Conservation (phyloP, 2,113 vertebrate species). For the Daphoenositta chrysoptera region DNA sequence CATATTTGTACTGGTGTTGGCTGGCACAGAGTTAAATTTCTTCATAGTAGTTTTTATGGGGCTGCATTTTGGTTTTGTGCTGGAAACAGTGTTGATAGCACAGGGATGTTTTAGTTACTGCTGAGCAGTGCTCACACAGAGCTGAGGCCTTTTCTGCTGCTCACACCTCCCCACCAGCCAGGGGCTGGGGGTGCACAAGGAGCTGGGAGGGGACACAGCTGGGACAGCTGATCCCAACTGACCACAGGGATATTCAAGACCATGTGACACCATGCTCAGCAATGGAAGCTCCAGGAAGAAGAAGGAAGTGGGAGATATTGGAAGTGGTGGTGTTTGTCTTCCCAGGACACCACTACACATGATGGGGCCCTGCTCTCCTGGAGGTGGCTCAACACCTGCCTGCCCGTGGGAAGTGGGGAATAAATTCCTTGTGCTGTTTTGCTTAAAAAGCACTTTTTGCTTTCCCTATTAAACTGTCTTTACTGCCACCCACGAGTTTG, state of each 20-base stretch:
- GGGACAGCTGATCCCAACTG: not conserved
- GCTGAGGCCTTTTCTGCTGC: not conserved
- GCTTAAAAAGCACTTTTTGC: not conserved
- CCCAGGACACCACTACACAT: fast-evolving
- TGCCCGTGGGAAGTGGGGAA: fast-evolving
- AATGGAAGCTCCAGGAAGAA: not conserved
- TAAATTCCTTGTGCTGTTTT: not conserved
- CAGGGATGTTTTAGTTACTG: not conserved
- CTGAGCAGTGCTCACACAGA: not conserved
- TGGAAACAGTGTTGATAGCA: not conserved
- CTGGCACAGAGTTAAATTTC: not conserved
- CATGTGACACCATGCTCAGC: not conserved
- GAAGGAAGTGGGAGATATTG: fast-evolving
- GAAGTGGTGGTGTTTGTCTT: fast-evolving
- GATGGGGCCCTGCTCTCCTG: not conserved
- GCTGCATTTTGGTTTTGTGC: not conserved
- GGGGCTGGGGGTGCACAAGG: not conserved
- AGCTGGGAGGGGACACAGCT: fast-evolving
- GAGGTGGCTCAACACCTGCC: not conserved
- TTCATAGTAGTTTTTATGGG: not conserved
- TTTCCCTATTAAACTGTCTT: not conserved
- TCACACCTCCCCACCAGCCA: fast-evolving
- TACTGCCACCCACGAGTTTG: not conserved
- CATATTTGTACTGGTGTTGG: not conserved
- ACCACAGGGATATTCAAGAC: not conserved